A percentile compares a stretch with the other conserved stretches of the same genome.
phyloP scores from a whole-genome alignment of 2,888 invertebrate genomes.

The Plagodis pulveraria region DNA sequence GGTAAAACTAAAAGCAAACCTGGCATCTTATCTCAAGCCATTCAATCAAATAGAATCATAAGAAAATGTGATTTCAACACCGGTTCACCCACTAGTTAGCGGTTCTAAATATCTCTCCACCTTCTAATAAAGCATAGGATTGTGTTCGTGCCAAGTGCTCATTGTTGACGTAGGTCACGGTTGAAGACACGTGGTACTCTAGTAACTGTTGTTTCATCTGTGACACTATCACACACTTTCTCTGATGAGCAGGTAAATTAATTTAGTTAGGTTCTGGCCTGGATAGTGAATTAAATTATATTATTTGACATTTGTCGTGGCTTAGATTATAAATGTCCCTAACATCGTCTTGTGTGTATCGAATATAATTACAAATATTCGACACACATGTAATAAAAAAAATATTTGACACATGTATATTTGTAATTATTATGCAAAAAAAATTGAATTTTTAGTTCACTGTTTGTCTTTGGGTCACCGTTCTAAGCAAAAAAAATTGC shows the following conservation, averaged over 20 bases:
- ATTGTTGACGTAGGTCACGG: slow-evolving; percentile 68
- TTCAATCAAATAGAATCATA: slow-evolving; percentile 16
- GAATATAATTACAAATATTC: too few species aligned
- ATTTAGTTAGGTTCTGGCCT: too few species aligned
- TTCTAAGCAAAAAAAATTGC: too few species aligned
- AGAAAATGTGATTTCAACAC: slow-evolving; percentile 26
- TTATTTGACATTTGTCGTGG: too few species aligned
- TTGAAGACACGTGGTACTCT: slow-evolving; percentile 25
- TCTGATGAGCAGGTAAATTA: slow-evolving; percentile 6
- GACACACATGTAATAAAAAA: too few species aligned
- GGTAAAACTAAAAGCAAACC: background rate
- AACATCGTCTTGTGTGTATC: too few species aligned
- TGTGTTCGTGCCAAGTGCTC: slow-evolving; percentile 61
- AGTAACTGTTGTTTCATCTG: background rate
- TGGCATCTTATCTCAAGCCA: background rate
- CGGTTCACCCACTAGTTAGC: slow-evolving; percentile 31
- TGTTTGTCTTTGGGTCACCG: too few species aligned
- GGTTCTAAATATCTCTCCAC: slow-evolving; percentile 57
- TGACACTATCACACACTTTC: background rate
- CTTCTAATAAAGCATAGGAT: slow-evolving; percentile 47
- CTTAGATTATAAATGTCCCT: too few species aligned
- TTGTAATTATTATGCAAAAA: too few species aligned
- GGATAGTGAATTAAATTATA: too few species aligned
- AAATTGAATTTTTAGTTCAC: too few species aligned
- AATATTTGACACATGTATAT: too few species aligned